Percentiles rank a stretch among this genome's conserved stretches.
These are phyloP conservation scores for Eriosoma lanigerum DNA, from an alignment of 1,140 invertebrate species.

Conservation along the genomic window DNA sequence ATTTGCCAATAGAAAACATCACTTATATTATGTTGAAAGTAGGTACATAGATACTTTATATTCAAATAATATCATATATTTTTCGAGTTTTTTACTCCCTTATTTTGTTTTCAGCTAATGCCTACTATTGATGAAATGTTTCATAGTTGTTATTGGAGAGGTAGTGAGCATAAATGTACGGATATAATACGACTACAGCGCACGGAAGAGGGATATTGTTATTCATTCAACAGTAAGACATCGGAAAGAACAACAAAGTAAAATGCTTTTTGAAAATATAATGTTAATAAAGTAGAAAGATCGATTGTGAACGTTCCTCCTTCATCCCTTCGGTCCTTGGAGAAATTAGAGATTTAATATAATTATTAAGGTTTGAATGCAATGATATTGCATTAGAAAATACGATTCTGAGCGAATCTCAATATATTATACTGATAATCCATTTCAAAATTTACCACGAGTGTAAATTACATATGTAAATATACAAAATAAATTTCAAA, in stretches of 20 bases:
- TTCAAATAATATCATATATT: background rate
- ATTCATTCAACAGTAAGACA: slow-evolving; percentile 55
- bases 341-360: too few relatives aligned
- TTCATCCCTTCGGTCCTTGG: too few relatives aligned
- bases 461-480: too few relatives aligned
- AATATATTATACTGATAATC: too few relatives aligned
- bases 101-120: slow-evolving; percentile 43
- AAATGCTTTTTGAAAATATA: background rate
- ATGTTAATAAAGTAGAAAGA: too few relatives aligned
- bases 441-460: too few relatives aligned
- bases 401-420: too few relatives aligned
- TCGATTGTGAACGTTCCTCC: too few relatives aligned
- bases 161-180: slow-evolving; percentile 46
- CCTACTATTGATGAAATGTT: slow-evolving; percentile 54
- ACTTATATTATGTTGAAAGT: slow-evolving; percentile 50
- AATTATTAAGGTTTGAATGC: too few relatives aligned
- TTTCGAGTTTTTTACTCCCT: background rate
- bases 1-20: background rate
- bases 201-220: slow-evolving; percentile 55
- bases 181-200: slow-evolving; percentile 53
- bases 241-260: slow-evolving; percentile 49
- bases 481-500: too few relatives aligned
- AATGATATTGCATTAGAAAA: too few relatives aligned
- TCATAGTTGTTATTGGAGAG: slow-evolving; percentile 53
- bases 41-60: background rate